Conservation (phyloP, 2,113 vertebrate species). For the Corapipo altera region DNA sequence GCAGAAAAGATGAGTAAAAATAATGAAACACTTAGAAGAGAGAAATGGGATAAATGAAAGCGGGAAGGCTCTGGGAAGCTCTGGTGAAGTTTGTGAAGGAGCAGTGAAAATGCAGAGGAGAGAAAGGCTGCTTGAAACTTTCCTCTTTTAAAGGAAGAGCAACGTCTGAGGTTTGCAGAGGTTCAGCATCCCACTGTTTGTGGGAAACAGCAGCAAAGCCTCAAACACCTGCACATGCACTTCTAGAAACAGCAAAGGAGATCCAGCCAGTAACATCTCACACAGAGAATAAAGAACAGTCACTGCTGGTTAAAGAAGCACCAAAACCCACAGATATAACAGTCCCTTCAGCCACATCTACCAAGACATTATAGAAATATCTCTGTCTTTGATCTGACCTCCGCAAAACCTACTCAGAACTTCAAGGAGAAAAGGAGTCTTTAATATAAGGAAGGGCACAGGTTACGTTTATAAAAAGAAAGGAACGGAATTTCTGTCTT, state of each 20-base stretch:
- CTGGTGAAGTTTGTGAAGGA: neutral
- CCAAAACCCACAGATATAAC: neutral
- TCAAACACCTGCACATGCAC: neutral
- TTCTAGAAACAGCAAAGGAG: neutral
- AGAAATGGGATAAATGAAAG: neutral
- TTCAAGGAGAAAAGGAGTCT: neutral
- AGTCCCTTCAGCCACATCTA: fast-evolving
- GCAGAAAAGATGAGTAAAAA: neutral
- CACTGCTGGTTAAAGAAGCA: neutral
- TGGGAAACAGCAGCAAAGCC: neutral
- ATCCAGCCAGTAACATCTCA: neutral
- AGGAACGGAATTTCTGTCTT: neutral
- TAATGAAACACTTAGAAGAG: neutral
- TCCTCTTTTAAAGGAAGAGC: neutral
- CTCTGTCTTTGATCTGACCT: neutral
- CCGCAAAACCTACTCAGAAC: neutral
- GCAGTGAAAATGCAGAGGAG: neutral
- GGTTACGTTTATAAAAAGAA: neutral
- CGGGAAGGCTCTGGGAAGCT: neutral
- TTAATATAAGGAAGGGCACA: neutral
- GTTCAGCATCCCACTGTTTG: fast-evolving
- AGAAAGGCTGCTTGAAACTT: neutral
- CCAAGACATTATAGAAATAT: neutral
- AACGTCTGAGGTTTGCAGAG: neutral
- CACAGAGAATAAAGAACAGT: neutral